Evolutionary conservation across 1,140 invertebrate genomes (phyloP).

Genomic region (Drosophila tani): DNA sequence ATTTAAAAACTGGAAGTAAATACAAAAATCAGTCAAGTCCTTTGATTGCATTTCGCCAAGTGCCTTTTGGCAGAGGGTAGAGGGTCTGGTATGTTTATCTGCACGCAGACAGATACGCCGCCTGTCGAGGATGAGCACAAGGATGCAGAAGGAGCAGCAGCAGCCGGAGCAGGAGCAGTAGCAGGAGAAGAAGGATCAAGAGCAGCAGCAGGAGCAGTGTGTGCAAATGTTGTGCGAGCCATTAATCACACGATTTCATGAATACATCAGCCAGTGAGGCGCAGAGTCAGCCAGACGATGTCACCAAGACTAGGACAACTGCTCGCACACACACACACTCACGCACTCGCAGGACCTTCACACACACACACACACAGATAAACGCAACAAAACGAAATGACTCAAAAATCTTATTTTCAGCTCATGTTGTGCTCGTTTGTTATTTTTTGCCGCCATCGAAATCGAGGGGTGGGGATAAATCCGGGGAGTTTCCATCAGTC

Average conservation of each 20-base stretch:
- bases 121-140: conserved; percentile 61
- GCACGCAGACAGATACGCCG: conserved; percentile 80
- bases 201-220: conserved; percentile 53
- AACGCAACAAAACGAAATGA: conserved; percentile 83
- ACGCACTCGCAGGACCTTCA: conserved; percentile 11
- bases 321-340: conserved; percentile 10
- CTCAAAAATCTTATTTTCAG: conserved; percentile 84
- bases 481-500: conserved; percentile 3
- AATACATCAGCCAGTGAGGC: conserved; percentile 84
- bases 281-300: conserved; percentile 70
- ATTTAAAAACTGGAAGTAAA: no score
- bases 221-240: conserved; percentile 84
- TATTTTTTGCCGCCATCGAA: conserved; percentile 64
- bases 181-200: conserved; percentile 31
- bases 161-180: conserved; percentile 21
- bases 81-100: conserved; percentile 69
- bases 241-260: conserved; percentile 85
- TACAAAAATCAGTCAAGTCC: background rate
- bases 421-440: conserved; percentile 80
- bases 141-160: conserved; percentile 38
- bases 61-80: conserved; percentile 1
- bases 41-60: background rate
- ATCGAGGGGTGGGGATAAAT: conserved; percentile 20
- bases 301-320: conserved; percentile 44
- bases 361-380: conserved; percentile 43